Evolutionary conservation across 2,797 vertebrate species (phyloP).

Genomic region (Phylloscopus collybita): DNA sequence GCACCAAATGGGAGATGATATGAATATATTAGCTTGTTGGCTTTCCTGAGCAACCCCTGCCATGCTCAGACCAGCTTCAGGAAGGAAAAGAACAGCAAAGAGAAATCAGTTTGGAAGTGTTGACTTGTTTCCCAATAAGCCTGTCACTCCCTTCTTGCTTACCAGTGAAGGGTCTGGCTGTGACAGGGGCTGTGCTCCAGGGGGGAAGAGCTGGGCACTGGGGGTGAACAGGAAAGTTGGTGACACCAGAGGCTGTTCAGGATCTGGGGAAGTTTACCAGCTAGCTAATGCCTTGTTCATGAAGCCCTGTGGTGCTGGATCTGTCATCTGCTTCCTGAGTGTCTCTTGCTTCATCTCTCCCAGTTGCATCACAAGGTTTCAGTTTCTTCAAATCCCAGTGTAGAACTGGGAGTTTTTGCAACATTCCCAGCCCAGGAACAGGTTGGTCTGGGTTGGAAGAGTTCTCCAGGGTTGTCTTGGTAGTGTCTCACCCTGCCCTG

Average conservation of each 20-base stretch:
- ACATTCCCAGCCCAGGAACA: not conserved
- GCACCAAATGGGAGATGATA: conserved; percentile 56
- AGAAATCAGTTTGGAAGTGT: conserved; percentile 31
- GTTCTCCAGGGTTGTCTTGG: not conserved
- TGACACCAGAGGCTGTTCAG: not conserved
- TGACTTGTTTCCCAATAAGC: not conserved
- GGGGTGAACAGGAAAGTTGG: not conserved
- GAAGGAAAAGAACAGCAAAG: conserved; percentile 40
- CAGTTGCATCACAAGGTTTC: not conserved
- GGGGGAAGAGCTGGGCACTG: not conserved
- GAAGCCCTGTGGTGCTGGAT: not conserved
- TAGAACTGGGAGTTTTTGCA: not conserved
- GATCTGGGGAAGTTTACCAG: not conserved
- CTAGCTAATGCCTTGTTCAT: not conserved
- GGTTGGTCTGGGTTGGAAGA: not conserved
- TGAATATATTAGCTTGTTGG: conserved; percentile 57
- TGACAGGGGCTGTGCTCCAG: not conserved
- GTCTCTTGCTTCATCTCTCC: not conserved
- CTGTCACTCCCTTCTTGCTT: not conserved
- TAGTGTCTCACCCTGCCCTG: not conserved
- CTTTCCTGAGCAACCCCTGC: conserved; percentile 49
- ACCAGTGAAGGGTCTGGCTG: not conserved
- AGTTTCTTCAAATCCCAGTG: not conserved
- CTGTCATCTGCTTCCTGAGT: not conserved
- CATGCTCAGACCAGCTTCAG: conserved; percentile 26